phyloP scores from a whole-genome alignment of 1,140 invertebrate genomes.

The Lanistes nyassanus region DNA sequence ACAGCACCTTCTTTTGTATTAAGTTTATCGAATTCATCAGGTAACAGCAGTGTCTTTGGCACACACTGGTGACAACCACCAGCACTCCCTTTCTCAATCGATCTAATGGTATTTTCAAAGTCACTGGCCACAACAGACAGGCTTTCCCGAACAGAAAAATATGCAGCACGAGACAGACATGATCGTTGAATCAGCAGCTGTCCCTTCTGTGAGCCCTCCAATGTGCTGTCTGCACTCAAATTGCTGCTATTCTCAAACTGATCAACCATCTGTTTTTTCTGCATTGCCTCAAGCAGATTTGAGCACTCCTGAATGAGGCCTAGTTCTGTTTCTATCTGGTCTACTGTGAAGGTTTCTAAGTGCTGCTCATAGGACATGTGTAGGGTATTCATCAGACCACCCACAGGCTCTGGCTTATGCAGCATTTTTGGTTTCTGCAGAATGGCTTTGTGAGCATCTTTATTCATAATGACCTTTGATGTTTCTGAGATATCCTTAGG shows the following conservation, averaged over 20 bases:
- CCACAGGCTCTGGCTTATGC: too few species aligned
- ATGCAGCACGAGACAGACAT: not conserved
- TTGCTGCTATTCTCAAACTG: not conserved
- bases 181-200: not conserved
- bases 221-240: not conserved
- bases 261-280: not conserved
- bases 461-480: too few species aligned
- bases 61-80: constrained; percentile 20
- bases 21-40: constrained; percentile 6
- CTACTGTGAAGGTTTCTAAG: constrained; percentile 1
- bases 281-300: constrained; percentile 13
- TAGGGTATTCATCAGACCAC: too few species aligned
- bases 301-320: constrained; percentile 1
- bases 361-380: too few species aligned
- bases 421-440: too few species aligned
- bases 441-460: too few species aligned
- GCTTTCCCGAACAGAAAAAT: not conserved
- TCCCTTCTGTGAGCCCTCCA: not conserved
- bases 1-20: constrained; percentile 17
- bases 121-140: constrained; percentile 15
- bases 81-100: not conserved
- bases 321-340: constrained; percentile 16
- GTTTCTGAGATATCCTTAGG: too few species aligned
- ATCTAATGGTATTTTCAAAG: not conserved
- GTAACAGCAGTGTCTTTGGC: constrained; percentile 15